phyloP scores from a whole-genome alignment of 2,113 vertebrate species.

The Hippotragus niger region DNA sequence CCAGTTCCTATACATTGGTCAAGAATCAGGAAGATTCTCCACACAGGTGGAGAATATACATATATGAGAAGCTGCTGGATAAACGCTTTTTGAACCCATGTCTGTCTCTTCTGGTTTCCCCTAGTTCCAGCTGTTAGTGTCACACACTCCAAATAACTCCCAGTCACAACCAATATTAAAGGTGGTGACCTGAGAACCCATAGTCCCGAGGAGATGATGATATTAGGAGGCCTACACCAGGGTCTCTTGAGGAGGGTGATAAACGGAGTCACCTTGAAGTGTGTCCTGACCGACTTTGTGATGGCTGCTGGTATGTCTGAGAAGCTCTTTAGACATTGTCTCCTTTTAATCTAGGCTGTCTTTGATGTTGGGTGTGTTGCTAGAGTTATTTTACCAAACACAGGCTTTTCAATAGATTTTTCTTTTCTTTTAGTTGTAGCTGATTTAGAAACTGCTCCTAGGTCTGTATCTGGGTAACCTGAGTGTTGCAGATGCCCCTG shows the following conservation, averaged over 20 bases:
- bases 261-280: slow-evolving; percentile 15
- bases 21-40: not conserved
- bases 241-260: slow-evolving; percentile 2
- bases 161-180: slow-evolving; percentile 11
- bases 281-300: not conserved
- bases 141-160: slow-evolving; percentile 23
- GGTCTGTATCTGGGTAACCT: not conserved
- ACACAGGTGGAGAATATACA: not conserved
- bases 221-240: not conserved
- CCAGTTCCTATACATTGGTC: not conserved
- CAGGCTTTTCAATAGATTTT: not conserved
- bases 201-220: not conserved
- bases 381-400: slow-evolving; percentile 21
- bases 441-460: slow-evolving; percentile 43
- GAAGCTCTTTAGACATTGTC: not conserved
- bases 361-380: slow-evolving; percentile 7
- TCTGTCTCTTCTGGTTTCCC: not conserved
- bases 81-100: not conserved
- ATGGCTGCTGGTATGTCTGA: not conserved
- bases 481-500: not conserved
- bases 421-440: slow-evolving; percentile 33
- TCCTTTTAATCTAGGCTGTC: slow-evolving; percentile 1
- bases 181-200: slow-evolving; percentile 6
- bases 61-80: not conserved
- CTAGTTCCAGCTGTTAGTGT: not conserved